Base-by-base conservation (phyloP, 1,140 invertebrate genomes). In the Pseudomyrmex concolor region DNA sequence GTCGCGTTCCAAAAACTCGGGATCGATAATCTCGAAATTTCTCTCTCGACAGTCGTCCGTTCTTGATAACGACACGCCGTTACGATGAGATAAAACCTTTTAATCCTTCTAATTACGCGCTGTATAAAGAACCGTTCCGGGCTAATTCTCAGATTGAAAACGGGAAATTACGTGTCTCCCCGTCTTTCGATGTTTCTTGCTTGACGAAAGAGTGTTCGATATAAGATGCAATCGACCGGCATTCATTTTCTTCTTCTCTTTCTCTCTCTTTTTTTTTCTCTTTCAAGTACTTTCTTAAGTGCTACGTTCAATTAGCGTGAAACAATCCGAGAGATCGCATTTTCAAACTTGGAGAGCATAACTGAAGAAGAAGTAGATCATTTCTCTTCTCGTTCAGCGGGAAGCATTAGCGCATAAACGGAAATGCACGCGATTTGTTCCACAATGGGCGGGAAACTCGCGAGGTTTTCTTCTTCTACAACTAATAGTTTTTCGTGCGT, bases 1-100 rank as follows among this genome's bases (percentile, higher is more conserved):
- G 54, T 74, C 55, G 59, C 68, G 50, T 59, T 59, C 64, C 78
- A 81, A 60, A 86, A 84, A 60, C 87, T 67, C 66, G 70, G 84
- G 84, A 83, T 88, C 88, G 74, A 91, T 90, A 89, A 88, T 88
- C 83, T 57, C 60, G 55, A 60, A 73, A 88, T 82, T 81, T 54
- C 59, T n/a, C 25, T 67, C 48, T 51, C 55, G 78, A 72, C 74
- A 74, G 74, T 80, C 48, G 17, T 10, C n/a, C 8, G 22, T 51
- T 50, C 63, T 48, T 50, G 45, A 54, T 10, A 66, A 63, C 50
- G 66, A 34, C 34, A 34, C 34, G 34, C 0, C 34, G n/a, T n/a
- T n/a, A n/a, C n/a, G 34, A 7, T 34, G 34, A 62, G 57, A 62
- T 43, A 19, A 64, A 63, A 59, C 86, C 74, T 81, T 84, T 87